Base-by-base conservation (phyloP, 2,113 vertebrate genomes). In the Gobius niger region DNA sequence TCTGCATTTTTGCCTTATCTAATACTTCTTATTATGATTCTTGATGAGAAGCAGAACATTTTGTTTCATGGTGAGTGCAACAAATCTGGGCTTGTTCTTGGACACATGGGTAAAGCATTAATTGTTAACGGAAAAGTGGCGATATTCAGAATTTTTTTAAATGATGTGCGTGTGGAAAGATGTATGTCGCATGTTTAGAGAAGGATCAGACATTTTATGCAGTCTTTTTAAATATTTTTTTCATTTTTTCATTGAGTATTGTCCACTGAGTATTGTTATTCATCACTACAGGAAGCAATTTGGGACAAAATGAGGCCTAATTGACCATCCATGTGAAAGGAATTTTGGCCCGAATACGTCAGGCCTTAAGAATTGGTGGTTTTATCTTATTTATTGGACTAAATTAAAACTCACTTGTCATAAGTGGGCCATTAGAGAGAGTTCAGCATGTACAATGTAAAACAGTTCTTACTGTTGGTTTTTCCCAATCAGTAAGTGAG, bases 281-380 rank as follows among this genome's bases (percentile, higher is more conserved):
- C 88, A 88, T 88, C 84, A 90, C 91, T 82, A 78, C 82, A 79
- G 89, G 89, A 93, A 93, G 84, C 87, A 93, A 88, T 93, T 93
- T 93, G 78, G 76, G 75, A 81, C 91, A 86, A 91, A 93, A 94
- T 93, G 89, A 92, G 73, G 73, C 87, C 72, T 93, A 92, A 94
- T 90, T 89, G 76, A 88, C 78, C 75, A 67, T 91, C 90, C 88
- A 88, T 83, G 89, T 90, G 85, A 77, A 93, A 88, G 81, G 81
- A 86, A 83, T 83, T 93, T 92, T 92, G 88, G 80, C 72, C 78
- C 75, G 83, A 89, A 88, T 82, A 85, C 69, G 86, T 91, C 87
- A 91, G 91, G 86, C 77, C 67, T 74, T 80, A 83, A 83, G 81
- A 87, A 80, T 83, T 85, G 79, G 77, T 83, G 73, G 68, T 75